Evolutionary conservation across 1,140 invertebrate genomes (phyloP), one percentile per base, ranked within the genome.

Genomic region (Pseudomyrmex concolor): DNA sequence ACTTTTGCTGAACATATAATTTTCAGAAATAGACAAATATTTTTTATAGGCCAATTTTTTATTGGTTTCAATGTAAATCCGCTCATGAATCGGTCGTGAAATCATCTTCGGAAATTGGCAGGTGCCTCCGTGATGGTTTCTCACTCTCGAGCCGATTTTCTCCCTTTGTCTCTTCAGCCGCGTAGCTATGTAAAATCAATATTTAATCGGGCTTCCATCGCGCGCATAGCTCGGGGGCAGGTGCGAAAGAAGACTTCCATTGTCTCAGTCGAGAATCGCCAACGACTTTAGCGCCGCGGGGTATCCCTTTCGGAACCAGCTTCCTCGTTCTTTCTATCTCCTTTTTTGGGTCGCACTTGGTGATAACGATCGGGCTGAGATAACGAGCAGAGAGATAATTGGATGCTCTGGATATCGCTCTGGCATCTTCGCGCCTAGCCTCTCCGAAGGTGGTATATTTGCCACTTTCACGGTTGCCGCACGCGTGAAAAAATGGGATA

Each of bases 101-200:
- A 89, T 91, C 85, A 91, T 86, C 83, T 55, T 72, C 60, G 51
- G 48, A 91, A 89, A 90, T 87, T 90, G 84, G 89, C 89, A 90
- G 90, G 87, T 91, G 89, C 60, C 70, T 48, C 59, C 76, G 34
- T 34, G 17, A 9, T 63, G 10, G 12, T 43, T 60, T 66, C 62
- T 74, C 74, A 25, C 57, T 50, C 57, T 50, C 9, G 50, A 22
- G 22, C 12, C 34, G 19, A 59, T 85, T 78, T 85, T 60, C 25
- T 85, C 22, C 62, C 34, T 62, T 70, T 78, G 57, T 50, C 62
- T 63, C 54, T 25, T 60, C 19, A 50, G 43, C 25, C 66, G 68
- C 73, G 71, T 78, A 51, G 84, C 64, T 60, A n/a, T n/a, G n/a
- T n/a, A 89, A 90, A 90, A 89, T 91, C 91, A 91, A 90, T 91